These are phyloP conservation scores for Ceyx cyanopectus DNA, from an alignment of 2,113 vertebrate genomes.

Conservation along the genomic window DNA sequence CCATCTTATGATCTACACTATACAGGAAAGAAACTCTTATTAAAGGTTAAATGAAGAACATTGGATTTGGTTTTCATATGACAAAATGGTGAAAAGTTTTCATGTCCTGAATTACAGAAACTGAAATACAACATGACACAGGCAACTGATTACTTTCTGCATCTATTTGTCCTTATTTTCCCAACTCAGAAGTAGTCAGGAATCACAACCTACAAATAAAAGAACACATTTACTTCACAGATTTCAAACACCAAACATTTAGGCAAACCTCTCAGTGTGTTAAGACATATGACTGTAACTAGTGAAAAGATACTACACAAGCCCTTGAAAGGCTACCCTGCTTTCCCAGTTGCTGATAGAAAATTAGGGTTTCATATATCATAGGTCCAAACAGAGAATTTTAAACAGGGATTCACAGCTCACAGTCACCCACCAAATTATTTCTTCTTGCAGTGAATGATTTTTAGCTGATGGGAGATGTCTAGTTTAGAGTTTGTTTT, in stretches of 20 bases:
- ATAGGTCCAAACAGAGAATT: neutral
- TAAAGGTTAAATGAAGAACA: neutral
- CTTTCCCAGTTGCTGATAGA: neutral
- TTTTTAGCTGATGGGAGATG: neutral
- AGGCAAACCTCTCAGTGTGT: neutral
- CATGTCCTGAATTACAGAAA: neutral
- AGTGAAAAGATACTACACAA: neutral
- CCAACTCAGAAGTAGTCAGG: neutral
- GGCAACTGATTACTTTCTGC: neutral
- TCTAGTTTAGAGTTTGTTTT: neutral
- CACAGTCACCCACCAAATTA: neutral
- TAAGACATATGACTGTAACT: neutral
- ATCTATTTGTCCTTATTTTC: neutral
- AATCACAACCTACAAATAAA: neutral
- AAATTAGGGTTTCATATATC: neutral
- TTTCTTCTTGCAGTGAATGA: neutral
- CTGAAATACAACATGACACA: neutral
- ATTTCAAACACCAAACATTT: neutral
- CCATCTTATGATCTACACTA: neutral
- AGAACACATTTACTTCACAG: neutral
- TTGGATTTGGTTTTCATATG: neutral
- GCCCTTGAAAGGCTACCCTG: neutral
- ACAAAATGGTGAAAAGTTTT: neutral
- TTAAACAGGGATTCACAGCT: neutral
- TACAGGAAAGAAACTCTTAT: neutral